Evolutionary conservation across 2,113 vertebrate species (phyloP).

Genomic region (Origma solitaria): DNA sequence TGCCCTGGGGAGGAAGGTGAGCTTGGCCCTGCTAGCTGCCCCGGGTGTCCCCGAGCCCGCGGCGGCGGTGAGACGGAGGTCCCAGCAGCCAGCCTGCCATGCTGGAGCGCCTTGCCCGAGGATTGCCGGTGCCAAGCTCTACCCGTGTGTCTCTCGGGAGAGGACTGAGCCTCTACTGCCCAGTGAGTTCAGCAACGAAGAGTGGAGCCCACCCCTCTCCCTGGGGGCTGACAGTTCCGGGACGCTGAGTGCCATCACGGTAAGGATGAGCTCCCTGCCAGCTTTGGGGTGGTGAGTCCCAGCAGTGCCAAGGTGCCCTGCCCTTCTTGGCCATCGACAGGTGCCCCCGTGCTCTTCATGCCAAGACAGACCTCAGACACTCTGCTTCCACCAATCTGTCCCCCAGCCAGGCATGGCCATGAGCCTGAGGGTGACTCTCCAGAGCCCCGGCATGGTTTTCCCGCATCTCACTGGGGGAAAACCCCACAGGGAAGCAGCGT

Average conservation of each 20-base stretch:
- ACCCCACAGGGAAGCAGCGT: too few relatives aligned
- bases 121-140: neutral
- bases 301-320: neutral
- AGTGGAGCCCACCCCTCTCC: neutral
- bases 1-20: neutral
- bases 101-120: fast-evolving
- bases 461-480: neutral
- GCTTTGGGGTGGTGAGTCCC: neutral
- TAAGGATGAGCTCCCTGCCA: neutral
- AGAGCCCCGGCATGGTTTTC: neutral
- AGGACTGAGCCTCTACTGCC: neutral
- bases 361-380: neutral
- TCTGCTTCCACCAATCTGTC: neutral
- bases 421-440: neutral
- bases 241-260: neutral
- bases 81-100: neutral
- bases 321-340: neutral
- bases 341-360: neutral
- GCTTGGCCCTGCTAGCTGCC: neutral
- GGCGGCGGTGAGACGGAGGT: fast-evolving
- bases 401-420: too few relatives aligned
- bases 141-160: neutral
- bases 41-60: neutral
- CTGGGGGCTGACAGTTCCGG: neutral
- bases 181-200: fast-evolving